Evolutionary conservation across 2,113 vertebrate genomes (phyloP).

Genomic region (Gymnocephalus cernua): DNA sequence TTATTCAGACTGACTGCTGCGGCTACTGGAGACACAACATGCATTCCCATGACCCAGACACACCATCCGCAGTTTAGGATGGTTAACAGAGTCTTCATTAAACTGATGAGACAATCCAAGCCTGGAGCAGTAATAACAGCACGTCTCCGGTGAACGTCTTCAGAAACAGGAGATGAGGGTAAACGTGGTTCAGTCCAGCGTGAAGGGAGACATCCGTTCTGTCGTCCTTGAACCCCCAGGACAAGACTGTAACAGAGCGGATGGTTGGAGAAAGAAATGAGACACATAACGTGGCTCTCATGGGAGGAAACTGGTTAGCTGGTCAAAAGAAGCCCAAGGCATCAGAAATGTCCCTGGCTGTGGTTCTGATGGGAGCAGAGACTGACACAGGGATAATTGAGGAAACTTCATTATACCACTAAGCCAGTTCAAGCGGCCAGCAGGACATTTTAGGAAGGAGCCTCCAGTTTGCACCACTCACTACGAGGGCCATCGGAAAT

Average conservation of each 20-base stretch:
- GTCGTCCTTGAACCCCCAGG: conserved; percentile 41
- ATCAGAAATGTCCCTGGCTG: conserved; percentile 4
- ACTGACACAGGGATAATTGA: conserved; percentile 20
- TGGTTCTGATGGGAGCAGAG: conserved; percentile 38
- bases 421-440: conserved; percentile 34
- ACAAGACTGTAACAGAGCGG: conserved; percentile 1
- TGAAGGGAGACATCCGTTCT: conserved; percentile 52
- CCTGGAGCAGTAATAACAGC: conserved; percentile 59
- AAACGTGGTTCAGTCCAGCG: conserved; percentile 33
- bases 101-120: conserved; percentile 45
- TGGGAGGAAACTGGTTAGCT: conserved; percentile 13
- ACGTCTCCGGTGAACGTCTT: conserved; percentile 35
- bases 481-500: conserved; percentile 50
- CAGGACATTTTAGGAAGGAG: conserved; percentile 38
- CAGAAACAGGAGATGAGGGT: conserved; percentile 62
- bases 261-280: not conserved
- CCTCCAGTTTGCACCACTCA: conserved; percentile 11
- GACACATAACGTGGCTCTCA: conserved; percentile 21
- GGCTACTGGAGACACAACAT: conserved; percentile 43
- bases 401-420: conserved; percentile 45
- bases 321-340: conserved; percentile 27
- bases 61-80: not conserved
- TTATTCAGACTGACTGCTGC: conserved; percentile 38
- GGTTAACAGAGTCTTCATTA: conserved; percentile 7
- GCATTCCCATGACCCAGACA: conserved; percentile 50